phyloP scores from a whole-genome alignment of 2,113 vertebrate species.

The Opisthocomus hoazin region DNA sequence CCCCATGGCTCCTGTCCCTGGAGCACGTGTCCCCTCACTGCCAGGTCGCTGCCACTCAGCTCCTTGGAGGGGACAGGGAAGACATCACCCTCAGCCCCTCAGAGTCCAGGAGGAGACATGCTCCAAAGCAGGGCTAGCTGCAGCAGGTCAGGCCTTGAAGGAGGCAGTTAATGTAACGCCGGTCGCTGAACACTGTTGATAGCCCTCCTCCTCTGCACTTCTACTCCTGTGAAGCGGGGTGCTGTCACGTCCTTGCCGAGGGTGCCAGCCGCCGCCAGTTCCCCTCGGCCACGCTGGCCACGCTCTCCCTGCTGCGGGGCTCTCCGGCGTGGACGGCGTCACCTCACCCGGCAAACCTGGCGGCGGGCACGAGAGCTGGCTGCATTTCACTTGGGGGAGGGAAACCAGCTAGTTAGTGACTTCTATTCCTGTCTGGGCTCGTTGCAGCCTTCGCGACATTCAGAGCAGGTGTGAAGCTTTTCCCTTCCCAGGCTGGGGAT shows the following conservation, averaged over 20 bases:
- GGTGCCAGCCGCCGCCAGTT: neutral
- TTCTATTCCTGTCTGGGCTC: conserved; percentile 47
- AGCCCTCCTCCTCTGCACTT: neutral
- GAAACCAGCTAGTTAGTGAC: conserved; percentile 13
- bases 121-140: neutral
- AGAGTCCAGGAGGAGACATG: neutral
- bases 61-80: neutral
- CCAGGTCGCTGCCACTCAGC: neutral
- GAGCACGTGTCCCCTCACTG: neutral
- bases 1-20: neutral
- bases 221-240: neutral
- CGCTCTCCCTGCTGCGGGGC: neutral
- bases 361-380: rapidly evolving
- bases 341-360: rapidly evolving
- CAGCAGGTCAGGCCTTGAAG: neutral
- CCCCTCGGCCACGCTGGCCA: rapidly evolving
- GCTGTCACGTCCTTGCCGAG: neutral
- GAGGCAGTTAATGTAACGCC: rapidly evolving
- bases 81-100: too few species aligned
- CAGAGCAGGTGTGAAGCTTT: conserved; percentile 44
- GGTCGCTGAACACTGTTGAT: neutral
- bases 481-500: neutral
- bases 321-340: rapidly evolving
- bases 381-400: neutral
- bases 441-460: neutral